Evolutionary conservation across 2,888 invertebrate species (phyloP), one percentile per base, ranked within the genome.

Genomic region (Barypeithes pellucidus): DNA sequence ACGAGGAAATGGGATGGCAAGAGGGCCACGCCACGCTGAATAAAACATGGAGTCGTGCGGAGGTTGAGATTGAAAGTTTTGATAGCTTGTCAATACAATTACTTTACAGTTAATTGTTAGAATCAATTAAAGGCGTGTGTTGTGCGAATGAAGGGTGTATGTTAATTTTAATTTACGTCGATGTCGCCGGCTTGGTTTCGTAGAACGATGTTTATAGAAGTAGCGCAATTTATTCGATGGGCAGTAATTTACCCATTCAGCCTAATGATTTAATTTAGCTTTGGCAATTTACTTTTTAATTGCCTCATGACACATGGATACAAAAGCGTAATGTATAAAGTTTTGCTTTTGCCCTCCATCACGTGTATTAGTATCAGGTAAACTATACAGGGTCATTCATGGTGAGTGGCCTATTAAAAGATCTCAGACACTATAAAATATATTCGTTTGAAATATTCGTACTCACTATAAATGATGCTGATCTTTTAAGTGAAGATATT

Each of bases 61-160:
- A 52, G 52, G 52, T 52, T 29, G 50, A 65, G 54, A 52, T 65
- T 33, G 65, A 39, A 52, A 52, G n/a, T 52, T 65, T 33, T 65
- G 65, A 54, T 65, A 33, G 52, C 39, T 24, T 52, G 65, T 65
- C 65, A 50, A 65, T 65, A 65, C 65, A 65, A 65, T 65, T 65
- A 65, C 65, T 65, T 65, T 52, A 65, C 39, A 39, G 65, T 65
- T 65, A 65, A 65, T 65, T 65, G 65, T 65, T 65, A 52, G 33
- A 52, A 36, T 65, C 52, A 65, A 52, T 65, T 65, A 52, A 39
- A 52, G 52, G 18, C 45, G 16, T 52, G 63, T 65, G 45, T 14
- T 50, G 22, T 47, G 52, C 24, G 24, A 29, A 14, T 29, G 29
- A 52, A 52, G 52, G 52, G 52, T 24, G 52, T 52, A 52, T 52